Evolutionary conservation across 2,113 vertebrate genomes (phyloP), one percentile per base, ranked within the genome.

Genomic region (Himantopus leucocephalus): DNA sequence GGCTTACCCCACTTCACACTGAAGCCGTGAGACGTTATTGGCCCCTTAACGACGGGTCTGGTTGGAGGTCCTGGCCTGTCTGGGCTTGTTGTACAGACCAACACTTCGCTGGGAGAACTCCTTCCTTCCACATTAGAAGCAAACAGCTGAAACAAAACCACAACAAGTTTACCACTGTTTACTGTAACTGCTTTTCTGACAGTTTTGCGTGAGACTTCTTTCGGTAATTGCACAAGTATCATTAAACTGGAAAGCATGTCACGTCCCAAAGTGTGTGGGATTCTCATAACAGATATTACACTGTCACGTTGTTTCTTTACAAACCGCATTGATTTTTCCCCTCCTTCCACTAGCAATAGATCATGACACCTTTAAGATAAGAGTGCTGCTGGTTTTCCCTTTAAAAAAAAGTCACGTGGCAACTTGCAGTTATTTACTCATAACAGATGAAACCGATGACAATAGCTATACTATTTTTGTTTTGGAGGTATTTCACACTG

Each of bases 1-100:
- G 37, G 64, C 98, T 79, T 98, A 99, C 99, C 99, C 99, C 99
- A 99, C 85, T 98, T 98, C 90, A 99, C 98, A 14, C 98, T 98
- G 14, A 99, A 99, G 97, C 99, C 98, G 27, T 99, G 98, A 64
- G 99, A 98, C 32, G 98, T 99, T 58, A 99, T 32, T 1, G 98
- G 97, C 12, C 98, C 98, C 56, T 98, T 98, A 82, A 99, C 91
- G 52, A 98, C 91, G 3, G 99, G 99, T 87, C 98, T 98, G 80
- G 98, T 98, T 3, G 99, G 99, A 60, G 99, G 98, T 45, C 99
- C 99, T 4, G 99, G 99, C 97, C 99, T 98, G 97, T 99, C 99
- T 4, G 99, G 99, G 77, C 99, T 99, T 39, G 99, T 99, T 85
- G 99, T 99, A 94, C 99, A 99, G 66, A 99, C 99, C 97, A 99